Evolutionary conservation across 2,113 vertebrate genomes (phyloP), one percentile per base, ranked within the genome.

Genomic region (Phalacrocorax carbo): DNA sequence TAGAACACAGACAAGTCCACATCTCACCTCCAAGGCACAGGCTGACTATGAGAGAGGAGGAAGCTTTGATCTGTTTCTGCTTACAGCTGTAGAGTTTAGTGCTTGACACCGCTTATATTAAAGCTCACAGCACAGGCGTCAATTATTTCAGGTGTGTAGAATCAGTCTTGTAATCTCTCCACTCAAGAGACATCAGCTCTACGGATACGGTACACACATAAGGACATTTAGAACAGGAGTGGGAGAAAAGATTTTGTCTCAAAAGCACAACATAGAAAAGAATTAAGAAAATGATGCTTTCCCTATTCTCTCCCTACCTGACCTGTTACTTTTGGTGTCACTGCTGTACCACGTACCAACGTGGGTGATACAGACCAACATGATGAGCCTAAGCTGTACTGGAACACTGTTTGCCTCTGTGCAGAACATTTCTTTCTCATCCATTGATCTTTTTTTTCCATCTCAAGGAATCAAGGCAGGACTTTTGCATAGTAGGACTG

Each of bases 271-370:
- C 7, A 13, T 7, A 34, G 49, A 11, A 30, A 61, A 81, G 13
- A 17, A 75, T 7, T 38, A 49, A 70, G 69, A 44, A 79, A 26
- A 49, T 60, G 25, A 29, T 64, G 15, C 9, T 72, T 68, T 54
- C 13, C 21, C 17, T 62, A 0, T 11, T 83, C 38, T 52, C 79
- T 20, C 27, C 71, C 30, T 13, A 25, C 3, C 20, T 66, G 48
- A 15, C 6, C 36, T 68, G 52, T 29, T 71, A n/a, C 15, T 95
- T 83, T 54, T 60, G 34, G 52, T 79, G 26, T 38, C 48, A 65
- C n/a, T 82, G 55, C 78, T 75, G 69, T 20, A 3, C 21, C n/a
- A 11, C 4, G 5, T 13, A 32, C 27, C 13, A 10, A 2, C 0
- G 14, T 18, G 32, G 54, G 19, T 20, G 48, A 44, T 49, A 52